phyloP scores from a whole-genome alignment of 2,113 vertebrate genomes.

The Siphamia tubifer region DNA sequence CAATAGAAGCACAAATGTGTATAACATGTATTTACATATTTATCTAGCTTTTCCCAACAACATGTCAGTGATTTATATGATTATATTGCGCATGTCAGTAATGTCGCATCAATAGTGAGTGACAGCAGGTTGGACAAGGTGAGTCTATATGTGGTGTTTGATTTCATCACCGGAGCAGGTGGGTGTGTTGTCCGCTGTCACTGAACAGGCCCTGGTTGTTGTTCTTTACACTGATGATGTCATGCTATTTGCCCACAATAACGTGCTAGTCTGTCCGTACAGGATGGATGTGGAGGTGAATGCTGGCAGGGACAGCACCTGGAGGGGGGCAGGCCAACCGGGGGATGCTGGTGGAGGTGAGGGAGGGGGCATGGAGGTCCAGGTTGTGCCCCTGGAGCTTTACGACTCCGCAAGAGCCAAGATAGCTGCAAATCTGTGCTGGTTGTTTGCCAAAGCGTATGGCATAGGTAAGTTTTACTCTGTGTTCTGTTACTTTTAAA shows the following conservation, averaged over 20 bases:
- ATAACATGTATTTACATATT: too few relatives aligned
- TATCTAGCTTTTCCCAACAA: too few relatives aligned
- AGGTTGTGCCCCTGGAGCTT: conserved; percentile 58
- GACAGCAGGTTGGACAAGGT: background rate
- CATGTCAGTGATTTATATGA: too few relatives aligned
- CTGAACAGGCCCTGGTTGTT: conserved; percentile 24
- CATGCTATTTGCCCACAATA: conserved; percentile 14
- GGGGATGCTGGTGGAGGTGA: conserved; percentile 3
- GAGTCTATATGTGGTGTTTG: background rate
- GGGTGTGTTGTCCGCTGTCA: background rate
- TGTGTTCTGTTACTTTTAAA: background rate
- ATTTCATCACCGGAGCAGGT: background rate
- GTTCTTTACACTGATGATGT: conserved; percentile 46
- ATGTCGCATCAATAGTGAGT: too few relatives aligned
- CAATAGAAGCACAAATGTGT: too few relatives aligned
- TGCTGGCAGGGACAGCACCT: conserved; percentile 66
- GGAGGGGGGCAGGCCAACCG: conserved; percentile 52
- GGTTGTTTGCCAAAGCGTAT: conserved; percentile 96
- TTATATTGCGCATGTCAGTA: too few relatives aligned
- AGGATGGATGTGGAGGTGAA: conserved; percentile 70
- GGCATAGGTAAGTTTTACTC: conserved; percentile 85
- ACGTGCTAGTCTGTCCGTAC: conserved; percentile 15
- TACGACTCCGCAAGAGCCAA: conserved; percentile 85
- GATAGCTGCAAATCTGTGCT: conserved; percentile 97
- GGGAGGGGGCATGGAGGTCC: conserved; percentile 43